Percentiles rank a stretch among this genome's conserved stretches.
Conservation (phyloP, 2,888 invertebrate genomes). For the Tolmerus cingulatus region DNA sequence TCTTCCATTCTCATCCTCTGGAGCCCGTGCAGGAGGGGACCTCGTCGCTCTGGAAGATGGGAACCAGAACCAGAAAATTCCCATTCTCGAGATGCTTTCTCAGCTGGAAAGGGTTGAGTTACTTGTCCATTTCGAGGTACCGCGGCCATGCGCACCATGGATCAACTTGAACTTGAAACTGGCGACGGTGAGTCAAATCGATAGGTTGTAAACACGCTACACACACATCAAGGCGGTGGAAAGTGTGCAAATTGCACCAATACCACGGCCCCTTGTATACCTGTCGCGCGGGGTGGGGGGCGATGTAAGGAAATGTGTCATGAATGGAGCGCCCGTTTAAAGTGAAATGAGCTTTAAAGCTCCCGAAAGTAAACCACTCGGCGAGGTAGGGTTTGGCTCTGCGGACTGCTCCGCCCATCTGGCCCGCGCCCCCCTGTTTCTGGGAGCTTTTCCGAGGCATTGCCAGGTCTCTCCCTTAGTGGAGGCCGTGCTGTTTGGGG, state of each 20-base stretch:
- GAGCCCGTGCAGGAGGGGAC: neutral
- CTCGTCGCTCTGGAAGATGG: neutral
- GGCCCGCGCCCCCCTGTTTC: neutral
- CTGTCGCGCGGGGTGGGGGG: neutral
- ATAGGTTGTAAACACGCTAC: slow-evolving; percentile 39
- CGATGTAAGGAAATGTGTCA: slow-evolving; percentile 34
- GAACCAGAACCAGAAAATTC: neutral
- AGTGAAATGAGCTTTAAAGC: slow-evolving; percentile 23
- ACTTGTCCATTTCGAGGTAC: slow-evolving; percentile 4
- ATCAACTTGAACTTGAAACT: slow-evolving; percentile 63
- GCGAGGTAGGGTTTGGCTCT: neutral
- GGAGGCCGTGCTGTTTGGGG: neutral
- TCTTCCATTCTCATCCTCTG: neutral
- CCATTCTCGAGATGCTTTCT: neutral
- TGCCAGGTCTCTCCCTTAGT: neutral
- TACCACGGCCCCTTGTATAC: neutral
- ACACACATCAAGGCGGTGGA: no score
- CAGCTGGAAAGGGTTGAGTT: slow-evolving; percentile 36
- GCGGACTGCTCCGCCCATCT: neutral
- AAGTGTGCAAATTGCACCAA: neutral
- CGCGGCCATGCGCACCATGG: slow-evolving; percentile 57
- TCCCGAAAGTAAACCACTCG: neutral
- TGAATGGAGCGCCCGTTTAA: neutral
- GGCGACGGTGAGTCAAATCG: slow-evolving; percentile 50
- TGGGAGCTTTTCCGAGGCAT: neutral